A percentile compares a stretch with the other conserved stretches of the same genome.
phyloP scores from a whole-genome alignment of 2,113 vertebrate genomes.

The Neodontobutis hainanensis region DNA sequence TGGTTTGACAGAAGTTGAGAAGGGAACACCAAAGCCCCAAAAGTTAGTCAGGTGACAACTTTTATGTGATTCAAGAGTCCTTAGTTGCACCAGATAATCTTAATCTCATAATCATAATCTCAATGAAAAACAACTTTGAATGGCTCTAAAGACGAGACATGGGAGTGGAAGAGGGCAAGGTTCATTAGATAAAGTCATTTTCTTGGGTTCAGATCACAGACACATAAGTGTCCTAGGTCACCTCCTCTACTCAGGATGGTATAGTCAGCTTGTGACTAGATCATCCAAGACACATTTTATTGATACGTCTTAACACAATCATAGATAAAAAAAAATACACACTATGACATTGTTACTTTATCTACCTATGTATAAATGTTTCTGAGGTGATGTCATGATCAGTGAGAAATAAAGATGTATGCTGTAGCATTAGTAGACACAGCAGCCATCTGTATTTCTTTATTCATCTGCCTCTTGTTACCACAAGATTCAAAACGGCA shows the following conservation, averaged over 20 bases:
- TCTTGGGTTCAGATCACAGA: conserved; percentile 15
- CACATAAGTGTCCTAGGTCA: not conserved
- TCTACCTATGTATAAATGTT: too few relatives aligned
- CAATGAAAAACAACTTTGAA: conserved; percentile 19
- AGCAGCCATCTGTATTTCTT: not conserved
- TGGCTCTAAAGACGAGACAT: conserved; percentile 13
- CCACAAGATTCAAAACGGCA: conserved; percentile 10
- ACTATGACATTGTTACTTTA: too few relatives aligned
- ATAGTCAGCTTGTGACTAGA: not conserved
- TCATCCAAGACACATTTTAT: not conserved
- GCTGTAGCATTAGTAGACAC: not conserved
- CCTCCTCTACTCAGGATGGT: not conserved
- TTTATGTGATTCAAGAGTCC: conserved; percentile 10
- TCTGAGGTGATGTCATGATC: not conserved
- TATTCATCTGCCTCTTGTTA: conserved; percentile 10
- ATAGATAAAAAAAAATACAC: too few relatives aligned
- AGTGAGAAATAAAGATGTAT: conserved; percentile 4
- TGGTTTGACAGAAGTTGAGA: conserved; percentile 50
- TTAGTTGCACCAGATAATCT: conserved; percentile 26
- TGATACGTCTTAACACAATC: too few relatives aligned
- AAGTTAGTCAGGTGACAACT: conserved; percentile 39
- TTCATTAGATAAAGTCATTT: conserved; percentile 42
- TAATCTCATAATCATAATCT: too few relatives aligned
- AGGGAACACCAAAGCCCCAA: conserved; percentile 50
- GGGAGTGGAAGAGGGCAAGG: conserved; percentile 15